Base-by-base conservation (phyloP, 2,113 vertebrate genomes). In the Nycticebus coucang region DNA sequence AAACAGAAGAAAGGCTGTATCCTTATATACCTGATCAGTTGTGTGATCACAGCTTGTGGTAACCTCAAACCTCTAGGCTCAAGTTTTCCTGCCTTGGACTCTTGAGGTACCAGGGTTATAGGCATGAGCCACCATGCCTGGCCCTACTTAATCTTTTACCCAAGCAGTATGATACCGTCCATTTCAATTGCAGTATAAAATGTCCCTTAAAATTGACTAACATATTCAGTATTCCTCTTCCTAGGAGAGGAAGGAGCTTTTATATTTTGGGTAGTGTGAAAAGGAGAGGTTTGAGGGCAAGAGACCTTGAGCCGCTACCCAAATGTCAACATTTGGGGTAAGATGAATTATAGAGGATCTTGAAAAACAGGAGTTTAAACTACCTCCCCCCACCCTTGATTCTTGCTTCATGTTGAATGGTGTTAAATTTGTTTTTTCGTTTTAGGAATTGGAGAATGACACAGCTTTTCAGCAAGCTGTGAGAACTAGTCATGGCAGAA, bases 371-470 rank as follows among this genome's bases (percentile, higher is more conserved):
- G 26, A 90, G 14, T 28, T 83, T 80, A 82, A 87, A 64, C 66
- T 21, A 81, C 53, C 45, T 33, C 30, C 35, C 5, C 30, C 28
- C 10, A 8, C 45, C 18, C 2, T 4, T 0, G 33, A n/a, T 92
- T 95, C 14, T 89, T 26, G 35, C 30, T 71, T 88, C 13, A 57
- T 84, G 50, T 81, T 96, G 59, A 96, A 88, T 94, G 45, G 45
- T 50, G 35, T 78, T 80, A 92, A 94, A 64, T 95, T 72, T 97
- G 72, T 33, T 19, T 45, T 94, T 93, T 88, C 89, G 64, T 95
- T 92, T 97, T 97, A 99, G 99, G 99, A 99, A 95, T 97, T 99
- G 97, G 99, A 99, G 95, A 99, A 99, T 97, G 99, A 99, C 97
- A 94, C 92, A 45, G 99, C 98, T 93, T 99, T 99, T 98, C 99